A percentile compares a stretch with the other conserved stretches of the same genome.
phyloP scores from a whole-genome alignment of 92 coral and sea anemone genomes.

The Porites divaricata region DNA sequence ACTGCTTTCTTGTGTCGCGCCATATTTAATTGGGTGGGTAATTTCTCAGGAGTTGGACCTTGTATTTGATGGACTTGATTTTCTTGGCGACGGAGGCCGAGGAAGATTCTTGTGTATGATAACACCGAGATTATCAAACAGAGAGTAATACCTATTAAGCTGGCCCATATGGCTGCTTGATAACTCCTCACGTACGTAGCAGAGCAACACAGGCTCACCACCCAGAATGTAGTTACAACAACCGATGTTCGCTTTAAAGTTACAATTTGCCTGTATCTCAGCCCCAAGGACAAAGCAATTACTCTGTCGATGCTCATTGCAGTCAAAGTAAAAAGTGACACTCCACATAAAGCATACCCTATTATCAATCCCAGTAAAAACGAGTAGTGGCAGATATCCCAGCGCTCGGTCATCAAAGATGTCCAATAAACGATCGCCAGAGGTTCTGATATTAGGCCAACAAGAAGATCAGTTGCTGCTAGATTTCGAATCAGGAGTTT shows the following conservation, averaged over 20 bases:
- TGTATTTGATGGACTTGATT: neutral
- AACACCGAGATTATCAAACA: neutral
- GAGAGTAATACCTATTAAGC: neutral
- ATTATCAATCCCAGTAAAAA: neutral
- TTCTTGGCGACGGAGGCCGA: neutral
- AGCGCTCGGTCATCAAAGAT: neutral
- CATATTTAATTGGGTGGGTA: neutral
- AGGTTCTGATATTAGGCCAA: neutral
- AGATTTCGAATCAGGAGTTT: neutral
- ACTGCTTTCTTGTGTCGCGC: constrained; percentile 24
- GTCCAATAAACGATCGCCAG: neutral
- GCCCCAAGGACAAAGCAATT: neutral
- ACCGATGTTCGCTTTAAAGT: neutral
- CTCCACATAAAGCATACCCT: neutral
- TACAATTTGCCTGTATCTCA: constrained; percentile 1
- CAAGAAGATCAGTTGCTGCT: neutral
- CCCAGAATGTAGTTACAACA: neutral
- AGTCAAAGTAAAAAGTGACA: neutral
- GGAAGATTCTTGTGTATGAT: neutral
- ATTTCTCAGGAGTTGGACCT: neutral
- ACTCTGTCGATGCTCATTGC: constrained; percentile 2
- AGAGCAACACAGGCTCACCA: neutral
- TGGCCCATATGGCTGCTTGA: neutral
- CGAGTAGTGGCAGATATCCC: neutral
- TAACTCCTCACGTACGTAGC: neutral